Percentiles rank a stretch among this genome's conserved stretches.
phyloP scores from a whole-genome alignment of 2,797 vertebrate species.

The Euthynnus affinis region DNA sequence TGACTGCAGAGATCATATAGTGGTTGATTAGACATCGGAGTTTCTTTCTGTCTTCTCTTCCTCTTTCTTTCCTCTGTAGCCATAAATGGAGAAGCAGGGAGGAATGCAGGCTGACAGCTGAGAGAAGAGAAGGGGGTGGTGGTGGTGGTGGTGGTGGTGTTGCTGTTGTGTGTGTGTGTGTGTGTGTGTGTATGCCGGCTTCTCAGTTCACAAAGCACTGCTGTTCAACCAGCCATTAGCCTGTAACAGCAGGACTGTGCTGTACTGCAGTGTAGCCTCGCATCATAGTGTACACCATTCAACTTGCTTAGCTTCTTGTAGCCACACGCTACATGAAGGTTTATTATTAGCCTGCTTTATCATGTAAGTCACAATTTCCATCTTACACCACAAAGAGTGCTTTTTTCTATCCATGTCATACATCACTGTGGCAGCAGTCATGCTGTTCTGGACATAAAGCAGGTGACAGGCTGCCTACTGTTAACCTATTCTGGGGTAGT shows the following conservation, averaged over 20 bases:
- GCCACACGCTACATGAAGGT: neutral
- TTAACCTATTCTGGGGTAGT: conserved; percentile 40
- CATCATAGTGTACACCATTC: conserved; percentile 6
- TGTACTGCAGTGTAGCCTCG: conserved; percentile 3
- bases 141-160: conserved; percentile 7
- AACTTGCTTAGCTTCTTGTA: neutral
- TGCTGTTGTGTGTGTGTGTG: conserved; percentile 24
- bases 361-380: neutral
- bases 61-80: conserved; percentile 45
- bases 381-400: neutral
- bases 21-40: conserved; percentile 2
- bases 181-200: conserved; percentile 39
- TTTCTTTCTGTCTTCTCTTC: conserved; percentile 11
- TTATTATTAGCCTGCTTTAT: neutral
- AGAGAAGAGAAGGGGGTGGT: conserved; percentile 40
- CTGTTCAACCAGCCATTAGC: conserved; percentile 65
- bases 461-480: conserved; percentile 9
- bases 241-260: conserved; percentile 37
- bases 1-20: neutral
- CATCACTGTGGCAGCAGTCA: neutral
- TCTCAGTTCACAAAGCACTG: conserved; percentile 73
- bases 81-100: conserved; percentile 79
- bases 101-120: conserved; percentile 86
- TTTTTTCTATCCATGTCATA: neutral
- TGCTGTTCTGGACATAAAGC: neutral